Conservation (phyloP, 1,140 invertebrate genomes). For the Drosophila ohnishii region DNA sequence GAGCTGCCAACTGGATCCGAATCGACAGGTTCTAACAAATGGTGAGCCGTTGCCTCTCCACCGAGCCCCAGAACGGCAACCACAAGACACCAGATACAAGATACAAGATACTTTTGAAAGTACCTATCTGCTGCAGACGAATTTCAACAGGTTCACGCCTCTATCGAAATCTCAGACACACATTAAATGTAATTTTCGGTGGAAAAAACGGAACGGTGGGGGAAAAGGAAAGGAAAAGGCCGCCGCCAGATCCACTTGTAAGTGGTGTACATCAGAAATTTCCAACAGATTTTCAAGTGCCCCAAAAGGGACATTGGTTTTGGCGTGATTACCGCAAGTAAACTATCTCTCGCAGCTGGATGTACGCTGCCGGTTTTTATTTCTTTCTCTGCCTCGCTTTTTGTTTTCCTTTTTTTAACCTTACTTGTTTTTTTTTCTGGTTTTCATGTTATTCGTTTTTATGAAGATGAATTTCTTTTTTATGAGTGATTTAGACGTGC, state of each 20-base stretch:
- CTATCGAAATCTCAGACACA: conserved; percentile 61
- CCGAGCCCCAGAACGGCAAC: neutral
- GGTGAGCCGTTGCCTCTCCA: conserved; percentile 31
- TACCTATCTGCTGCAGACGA: conserved; percentile 36
- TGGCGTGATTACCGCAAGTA: conserved; percentile 71
- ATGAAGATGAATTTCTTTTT: conserved; percentile 80
- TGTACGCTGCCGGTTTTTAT: conserved; percentile 49
- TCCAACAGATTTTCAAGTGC: conserved; percentile 75
- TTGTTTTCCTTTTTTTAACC: conserved; percentile 22
- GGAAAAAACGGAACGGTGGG: conserved; percentile 2
- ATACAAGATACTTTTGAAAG: conserved; percentile 46
- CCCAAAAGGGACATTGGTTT: conserved; percentile 6
- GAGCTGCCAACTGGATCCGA: conserved; percentile 52
- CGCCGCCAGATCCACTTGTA: conserved; percentile 51
- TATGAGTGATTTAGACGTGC: conserved; percentile 65
- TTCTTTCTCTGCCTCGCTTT: conserved; percentile 6
- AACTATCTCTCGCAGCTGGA: conserved; percentile 72
- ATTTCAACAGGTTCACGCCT: conserved; percentile 77
- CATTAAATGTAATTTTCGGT: conserved; percentile 71
- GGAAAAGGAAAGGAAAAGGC: conserved; percentile 23
- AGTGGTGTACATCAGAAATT: conserved; percentile 72
- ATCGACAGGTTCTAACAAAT: conserved; percentile 70
- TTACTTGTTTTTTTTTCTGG: neutral
- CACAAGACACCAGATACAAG: conserved; percentile 45
- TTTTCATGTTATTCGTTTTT: conserved; percentile 31